These are phyloP conservation scores for Fulmarus glacialis DNA, from an alignment of 2,113 vertebrate genomes.

Conservation along the genomic window DNA sequence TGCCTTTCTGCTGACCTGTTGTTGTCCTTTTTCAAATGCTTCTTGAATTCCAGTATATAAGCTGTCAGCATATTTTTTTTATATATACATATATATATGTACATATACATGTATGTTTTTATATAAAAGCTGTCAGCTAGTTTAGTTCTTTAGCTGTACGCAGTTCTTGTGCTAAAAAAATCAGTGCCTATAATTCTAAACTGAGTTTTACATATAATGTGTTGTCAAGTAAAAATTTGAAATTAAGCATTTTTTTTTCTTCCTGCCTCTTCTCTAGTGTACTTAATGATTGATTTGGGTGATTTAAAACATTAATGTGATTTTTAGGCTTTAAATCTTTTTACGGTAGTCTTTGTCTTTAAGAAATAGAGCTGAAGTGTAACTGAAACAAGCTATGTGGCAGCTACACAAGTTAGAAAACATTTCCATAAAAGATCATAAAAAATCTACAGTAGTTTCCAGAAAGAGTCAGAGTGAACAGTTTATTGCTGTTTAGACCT, in stretches of 20 bases:
- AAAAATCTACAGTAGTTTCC: conserved; percentile 36
- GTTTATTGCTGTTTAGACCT: conserved; percentile 44
- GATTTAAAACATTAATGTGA: background rate
- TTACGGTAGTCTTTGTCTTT: background rate
- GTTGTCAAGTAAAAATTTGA: background rate
- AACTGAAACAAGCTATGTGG: background rate
- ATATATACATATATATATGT: background rate
- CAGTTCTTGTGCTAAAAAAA: background rate
- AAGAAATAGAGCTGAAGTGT: background rate
- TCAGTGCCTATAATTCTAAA: background rate
- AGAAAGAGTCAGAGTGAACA: conserved; percentile 16
- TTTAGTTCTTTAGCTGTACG: background rate
- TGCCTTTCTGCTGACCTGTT: background rate
- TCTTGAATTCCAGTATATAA: background rate
- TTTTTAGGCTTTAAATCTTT: background rate
- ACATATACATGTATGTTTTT: background rate
- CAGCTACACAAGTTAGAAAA: conserved; percentile 36
- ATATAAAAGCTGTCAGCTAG: background rate
- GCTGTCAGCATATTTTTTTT: background rate
- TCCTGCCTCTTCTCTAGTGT: background rate
- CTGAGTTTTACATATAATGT: background rate
- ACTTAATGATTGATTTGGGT: background rate
- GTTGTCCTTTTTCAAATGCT: background rate
- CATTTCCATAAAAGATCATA: conserved; percentile 61
- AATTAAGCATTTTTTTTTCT: background rate